Evolutionary conservation across 2,888 invertebrate genomes (phyloP), one percentile per base, ranked within the genome.

Genomic region (Chaitophorus viminalis): DNA sequence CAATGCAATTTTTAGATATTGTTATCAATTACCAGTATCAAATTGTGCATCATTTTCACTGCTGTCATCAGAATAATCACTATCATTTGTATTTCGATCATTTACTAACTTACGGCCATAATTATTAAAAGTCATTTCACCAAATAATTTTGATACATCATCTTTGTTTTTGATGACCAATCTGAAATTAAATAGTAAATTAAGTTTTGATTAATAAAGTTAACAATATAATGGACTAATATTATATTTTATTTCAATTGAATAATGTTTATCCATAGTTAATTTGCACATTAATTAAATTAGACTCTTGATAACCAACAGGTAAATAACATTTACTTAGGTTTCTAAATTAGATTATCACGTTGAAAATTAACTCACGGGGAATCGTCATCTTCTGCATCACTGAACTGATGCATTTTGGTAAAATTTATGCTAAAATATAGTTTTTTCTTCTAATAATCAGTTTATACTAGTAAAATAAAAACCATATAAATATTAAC

Each of bases 331-430:
- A 39, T n/a, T 9, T 52, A 6, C 11, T 9, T 52, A 17, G 1
- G 52, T 52, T 21, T 60, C 21, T 60, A 60, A 25, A 60, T 21
- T 60, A 3, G 6, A 60, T 39, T 9, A 29, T 33, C 33, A 14
- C 14, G 11, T 46, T 46, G 14, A 33, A 46, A 52, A 54, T 60
- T 9, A 29, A 78, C 89, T 88, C 89, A 89, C 82, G 82, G 33
- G 83, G 88, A 86, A 89, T 89, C 89, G 89, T 90, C 89, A 88
- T 92, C 91, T 65, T 92, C 92, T 18, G 92, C 92, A 90, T 92
- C 93, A 89, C 92, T 92, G 89, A 92, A 93, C 89, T 93, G 91
- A 85, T 86, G 86, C 86, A 86, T 86, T 79, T 78, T 74, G 11
- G 17, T 31, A 46, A 46, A 46, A 46, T 46, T 14, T 39, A 39